Evolutionary conservation across 2,888 invertebrate genomes (phyloP).

Genomic region (Ormyrus pomaceus): DNA sequence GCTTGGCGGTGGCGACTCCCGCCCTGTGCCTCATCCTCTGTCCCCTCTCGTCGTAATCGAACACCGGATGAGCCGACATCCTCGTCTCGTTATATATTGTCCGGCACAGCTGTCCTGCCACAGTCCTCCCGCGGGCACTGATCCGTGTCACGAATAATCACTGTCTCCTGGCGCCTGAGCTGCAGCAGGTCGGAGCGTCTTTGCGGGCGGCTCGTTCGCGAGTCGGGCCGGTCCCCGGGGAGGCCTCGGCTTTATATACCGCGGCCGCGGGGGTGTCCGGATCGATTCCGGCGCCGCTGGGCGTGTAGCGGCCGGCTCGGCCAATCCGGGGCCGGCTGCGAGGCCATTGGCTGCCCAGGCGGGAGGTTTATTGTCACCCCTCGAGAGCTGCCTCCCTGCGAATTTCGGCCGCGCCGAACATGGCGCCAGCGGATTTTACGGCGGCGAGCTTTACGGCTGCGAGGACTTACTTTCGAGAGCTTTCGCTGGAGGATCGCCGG

Average conservation of each 20-base stretch:
- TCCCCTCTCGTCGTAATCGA: constrained; percentile 72
- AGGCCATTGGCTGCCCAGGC: neutral
- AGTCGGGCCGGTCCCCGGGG: constrained; percentile 11
- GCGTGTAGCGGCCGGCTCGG: neutral
- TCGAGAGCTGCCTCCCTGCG: neutral
- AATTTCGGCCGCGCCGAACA: neutral
- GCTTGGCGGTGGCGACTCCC: constrained; percentile 66
- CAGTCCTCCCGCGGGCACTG: neutral
- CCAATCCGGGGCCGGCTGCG: neutral
- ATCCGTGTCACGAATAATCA: neutral
- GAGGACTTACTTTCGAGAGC: too few species aligned
- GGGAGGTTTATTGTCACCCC: neutral
- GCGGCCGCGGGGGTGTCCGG: neutral
- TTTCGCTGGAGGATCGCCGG: too few species aligned
- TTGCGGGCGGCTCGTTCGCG: neutral
- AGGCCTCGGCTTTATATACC: constrained; percentile 14
- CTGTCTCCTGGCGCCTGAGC: neutral
- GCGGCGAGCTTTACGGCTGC: neutral
- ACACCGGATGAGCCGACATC: constrained; percentile 71
- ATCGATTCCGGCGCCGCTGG: constrained; percentile 21
- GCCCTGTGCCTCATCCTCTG: constrained; percentile 69
- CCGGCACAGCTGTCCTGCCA: neutral
- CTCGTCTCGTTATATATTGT: neutral
- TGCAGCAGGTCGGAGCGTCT: neutral
- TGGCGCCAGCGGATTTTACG: neutral